These are phyloP conservation scores for Catocala fraxini DNA, from an alignment of 2,888 invertebrate species.

Conservation along the genomic window DNA sequence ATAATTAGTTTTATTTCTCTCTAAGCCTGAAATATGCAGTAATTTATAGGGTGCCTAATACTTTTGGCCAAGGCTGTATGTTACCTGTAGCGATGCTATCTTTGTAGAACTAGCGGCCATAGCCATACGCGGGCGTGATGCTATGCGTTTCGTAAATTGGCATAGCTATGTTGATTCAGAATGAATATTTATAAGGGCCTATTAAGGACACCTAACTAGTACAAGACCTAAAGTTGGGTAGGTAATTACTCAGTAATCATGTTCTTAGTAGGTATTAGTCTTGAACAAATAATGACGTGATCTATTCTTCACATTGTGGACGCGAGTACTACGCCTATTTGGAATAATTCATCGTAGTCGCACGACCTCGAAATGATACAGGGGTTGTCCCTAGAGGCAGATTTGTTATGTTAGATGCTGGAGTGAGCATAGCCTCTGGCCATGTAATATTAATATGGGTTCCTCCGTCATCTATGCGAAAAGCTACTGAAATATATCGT, in stretches of 20 bases:
- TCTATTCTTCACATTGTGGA: neutral
- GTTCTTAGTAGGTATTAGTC: conserved; percentile 2
- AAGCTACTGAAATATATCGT: conserved; percentile 9
- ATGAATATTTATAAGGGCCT: conserved; percentile 42
- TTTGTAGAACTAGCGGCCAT: conserved; percentile 11
- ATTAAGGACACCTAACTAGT: conserved; percentile 32
- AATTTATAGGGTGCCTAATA: too few relatives aligned
- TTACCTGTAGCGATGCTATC: conserved; percentile 11
- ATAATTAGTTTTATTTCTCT: too few relatives aligned
- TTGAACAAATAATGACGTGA: neutral
- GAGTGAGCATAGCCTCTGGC: conserved; percentile 17
- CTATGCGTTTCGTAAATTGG: conserved; percentile 32
- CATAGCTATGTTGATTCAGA: conserved; percentile 35
- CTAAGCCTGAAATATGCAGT: too few relatives aligned
- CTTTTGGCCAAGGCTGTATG: too few relatives aligned
- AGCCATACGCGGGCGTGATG: conserved; percentile 12
- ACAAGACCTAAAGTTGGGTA: conserved; percentile 30
- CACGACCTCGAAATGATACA: conserved; percentile 21
- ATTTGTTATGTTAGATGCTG: conserved; percentile 23
- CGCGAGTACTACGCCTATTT: neutral
- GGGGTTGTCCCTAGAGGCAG: conserved; percentile 20
- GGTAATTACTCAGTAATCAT: conserved; percentile 29
- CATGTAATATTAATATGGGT: conserved; percentile 29
- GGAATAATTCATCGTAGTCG: conserved; percentile 19
- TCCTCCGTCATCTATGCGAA: conserved; percentile 10